A percentile compares a stretch with the other conserved stretches of the same genome.
phyloP scores from a whole-genome alignment of 2,888 invertebrate species.

The Marronus borbonicus region DNA sequence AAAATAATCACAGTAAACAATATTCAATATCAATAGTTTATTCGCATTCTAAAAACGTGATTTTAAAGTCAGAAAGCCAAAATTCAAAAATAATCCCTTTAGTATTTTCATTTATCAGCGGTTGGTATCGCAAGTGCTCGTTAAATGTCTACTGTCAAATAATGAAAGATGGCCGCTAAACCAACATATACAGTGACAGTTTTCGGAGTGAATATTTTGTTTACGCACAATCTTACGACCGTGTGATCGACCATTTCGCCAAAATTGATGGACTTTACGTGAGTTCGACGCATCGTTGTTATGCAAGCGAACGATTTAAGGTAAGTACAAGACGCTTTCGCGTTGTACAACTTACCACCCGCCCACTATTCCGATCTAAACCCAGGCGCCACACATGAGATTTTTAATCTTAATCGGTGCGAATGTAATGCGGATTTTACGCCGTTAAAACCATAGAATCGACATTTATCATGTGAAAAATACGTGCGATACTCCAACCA shows the following conservation, averaged over 20 bases:
- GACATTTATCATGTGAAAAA: background rate
- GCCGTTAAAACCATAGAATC: background rate
- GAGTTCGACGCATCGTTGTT: background rate
- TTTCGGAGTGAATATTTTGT: conserved; percentile 49
- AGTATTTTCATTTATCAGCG: background rate
- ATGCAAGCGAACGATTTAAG: conserved; percentile 26
- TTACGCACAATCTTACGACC: conserved; percentile 25
- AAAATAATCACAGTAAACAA: no score
- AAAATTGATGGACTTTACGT: conserved; percentile 6
- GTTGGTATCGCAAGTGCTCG: background rate
- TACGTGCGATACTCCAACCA: background rate
- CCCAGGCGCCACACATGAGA: conserved; percentile 55
- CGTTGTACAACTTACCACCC: conserved; percentile 50
- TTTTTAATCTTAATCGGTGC: conserved; percentile 48
- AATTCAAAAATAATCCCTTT: background rate
- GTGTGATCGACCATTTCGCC: background rate
- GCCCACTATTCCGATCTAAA: conserved; percentile 53
- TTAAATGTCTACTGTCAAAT: conserved; percentile 29
- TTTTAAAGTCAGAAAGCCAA: no score
- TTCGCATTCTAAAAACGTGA: background rate
- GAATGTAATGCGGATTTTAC: background rate
- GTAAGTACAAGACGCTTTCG: conserved; percentile 29
- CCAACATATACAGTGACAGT: conserved; percentile 55
- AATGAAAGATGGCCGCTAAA: conserved; percentile 55
- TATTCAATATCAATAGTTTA: no score